Evolutionary conservation across 2,797 vertebrate species (phyloP).

Genomic region (Sebastes nivosus): DNA sequence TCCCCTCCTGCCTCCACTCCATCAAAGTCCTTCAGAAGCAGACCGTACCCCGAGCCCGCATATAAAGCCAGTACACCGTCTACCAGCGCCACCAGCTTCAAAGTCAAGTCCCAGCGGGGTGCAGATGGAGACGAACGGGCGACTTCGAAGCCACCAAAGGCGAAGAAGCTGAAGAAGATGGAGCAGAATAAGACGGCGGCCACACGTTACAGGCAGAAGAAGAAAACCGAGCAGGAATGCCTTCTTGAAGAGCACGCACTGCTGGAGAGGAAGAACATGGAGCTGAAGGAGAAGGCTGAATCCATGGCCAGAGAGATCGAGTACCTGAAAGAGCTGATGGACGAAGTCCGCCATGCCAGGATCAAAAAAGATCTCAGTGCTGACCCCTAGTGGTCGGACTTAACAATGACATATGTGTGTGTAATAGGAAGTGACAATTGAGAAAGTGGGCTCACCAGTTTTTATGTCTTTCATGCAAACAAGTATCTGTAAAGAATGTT

Average conservation of each 20-base stretch:
- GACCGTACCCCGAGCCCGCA: slow-evolving; percentile 77
- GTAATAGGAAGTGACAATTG: neutral
- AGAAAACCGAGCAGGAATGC: slow-evolving; percentile 87
- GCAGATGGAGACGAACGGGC: slow-evolving; percentile 14
- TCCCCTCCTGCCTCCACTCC: slow-evolving; percentile 13
- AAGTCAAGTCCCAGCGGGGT: slow-evolving; percentile 38
- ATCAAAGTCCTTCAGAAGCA: slow-evolving; percentile 49
- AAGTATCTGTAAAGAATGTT: slow-evolving; percentile 18
- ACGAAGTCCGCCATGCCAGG: slow-evolving; percentile 88
- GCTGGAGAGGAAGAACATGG: slow-evolving; percentile 89
- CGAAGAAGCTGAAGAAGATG: slow-evolving; percentile 96
- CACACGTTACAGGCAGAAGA: slow-evolving; percentile 94
- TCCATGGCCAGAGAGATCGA: slow-evolving; percentile 92
- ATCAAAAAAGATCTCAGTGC: slow-evolving; percentile 65
- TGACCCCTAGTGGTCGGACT: slow-evolving; percentile 55
- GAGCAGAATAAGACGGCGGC: slow-evolving; percentile 97
- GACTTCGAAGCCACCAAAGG: slow-evolving; percentile 74
- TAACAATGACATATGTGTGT: neutral
- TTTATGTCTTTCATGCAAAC: neutral
- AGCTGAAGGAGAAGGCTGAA: slow-evolving; percentile 88
- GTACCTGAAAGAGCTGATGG: slow-evolving; percentile 94
- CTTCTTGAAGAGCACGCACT: slow-evolving; percentile 79
- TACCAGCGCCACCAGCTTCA: slow-evolving; percentile 24
- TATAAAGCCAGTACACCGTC: slow-evolving; percentile 55
- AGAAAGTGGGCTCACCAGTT: slow-evolving; percentile 11